Percentiles rank a stretch among this genome's conserved stretches.
phyloP scores from a whole-genome alignment of 2,888 invertebrate genomes.

The Agelastica alni region DNA sequence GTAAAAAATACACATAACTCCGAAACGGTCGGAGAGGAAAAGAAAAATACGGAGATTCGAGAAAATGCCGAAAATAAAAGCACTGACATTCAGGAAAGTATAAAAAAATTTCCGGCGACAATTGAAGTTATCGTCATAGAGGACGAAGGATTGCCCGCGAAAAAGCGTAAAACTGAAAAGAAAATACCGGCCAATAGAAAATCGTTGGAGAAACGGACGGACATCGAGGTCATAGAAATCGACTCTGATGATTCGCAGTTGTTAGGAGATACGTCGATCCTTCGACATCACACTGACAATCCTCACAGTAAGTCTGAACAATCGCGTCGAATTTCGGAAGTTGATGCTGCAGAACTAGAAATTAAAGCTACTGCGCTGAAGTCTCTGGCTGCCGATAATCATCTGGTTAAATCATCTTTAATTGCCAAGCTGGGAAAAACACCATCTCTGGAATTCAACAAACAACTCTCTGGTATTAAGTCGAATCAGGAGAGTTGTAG shows the following conservation, averaged over 20 bases:
- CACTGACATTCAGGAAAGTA: conserved; percentile 13
- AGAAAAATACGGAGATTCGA: too few relatives aligned
- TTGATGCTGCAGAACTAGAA: neutral
- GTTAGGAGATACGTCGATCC: neutral
- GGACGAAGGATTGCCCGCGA: conserved; percentile 29
- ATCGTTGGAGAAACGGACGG: neutral
- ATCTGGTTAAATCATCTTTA: too few relatives aligned
- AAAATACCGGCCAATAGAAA: neutral
- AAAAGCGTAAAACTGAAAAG: conserved; percentile 1
- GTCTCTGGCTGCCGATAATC: too few relatives aligned
- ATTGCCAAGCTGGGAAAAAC: too few relatives aligned
- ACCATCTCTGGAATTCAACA: too few relatives aligned
- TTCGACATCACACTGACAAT: neutral
- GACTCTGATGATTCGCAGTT: conserved; percentile 9
- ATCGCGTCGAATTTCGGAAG: neutral
- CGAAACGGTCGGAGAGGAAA: too few relatives aligned
- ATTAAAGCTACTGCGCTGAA: too few relatives aligned
- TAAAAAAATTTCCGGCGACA: conserved; percentile 19
- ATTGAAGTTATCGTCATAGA: conserved; percentile 31
- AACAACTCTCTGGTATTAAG: too few relatives aligned
- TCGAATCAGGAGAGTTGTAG: too few relatives aligned
- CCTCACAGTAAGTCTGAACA: neutral
- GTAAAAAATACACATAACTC: too few relatives aligned
- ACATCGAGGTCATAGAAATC: conserved; percentile 11
- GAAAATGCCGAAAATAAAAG: conserved; percentile 12